Percentiles rank a stretch among this genome's conserved stretches.
Evolutionary conservation across 2,888 invertebrate genomes (phyloP).

Genomic region (Amblyteles armatorius): DNA sequence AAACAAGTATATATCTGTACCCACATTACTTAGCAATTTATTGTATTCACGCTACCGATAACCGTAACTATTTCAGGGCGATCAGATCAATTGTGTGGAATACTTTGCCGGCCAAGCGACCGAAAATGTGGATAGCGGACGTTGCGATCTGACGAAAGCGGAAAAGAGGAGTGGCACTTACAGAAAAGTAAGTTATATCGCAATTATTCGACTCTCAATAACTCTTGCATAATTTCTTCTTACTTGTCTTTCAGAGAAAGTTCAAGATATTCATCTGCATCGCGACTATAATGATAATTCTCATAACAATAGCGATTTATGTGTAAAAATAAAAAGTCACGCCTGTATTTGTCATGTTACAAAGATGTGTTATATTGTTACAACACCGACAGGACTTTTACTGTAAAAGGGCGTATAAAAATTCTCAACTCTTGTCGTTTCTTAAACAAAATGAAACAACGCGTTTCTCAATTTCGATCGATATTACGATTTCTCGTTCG

Average conservation of each 20-base stretch:
- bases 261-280: conserved; percentile 81
- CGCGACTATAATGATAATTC: conserved; percentile 77
- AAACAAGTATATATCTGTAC: conserved; percentile 86
- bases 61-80: conserved; percentile 86
- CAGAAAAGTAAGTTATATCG: conserved; percentile 85
- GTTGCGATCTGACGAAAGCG: conserved; percentile 86
- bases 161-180: conserved; percentile 85
- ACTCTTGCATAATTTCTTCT: conserved; percentile 10
- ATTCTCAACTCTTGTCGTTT: neutral
- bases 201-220: neutral
- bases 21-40: conserved; percentile 24
- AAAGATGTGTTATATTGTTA: conserved; percentile 55
- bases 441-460: neutral
- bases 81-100: conserved; percentile 88
- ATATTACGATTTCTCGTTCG: conserved; percentile 2
- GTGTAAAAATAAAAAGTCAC: conserved; percentile 69
- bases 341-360: conserved; percentile 42
- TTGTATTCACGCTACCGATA: conserved; percentile 31
- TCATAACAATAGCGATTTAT: conserved; percentile 79
- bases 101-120: conserved; percentile 88
- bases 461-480: neutral
- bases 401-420: neutral
- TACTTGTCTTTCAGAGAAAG: conserved; percentile 83
- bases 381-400: conserved; percentile 9
- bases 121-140: conserved; percentile 87